Conservation (phyloP, 2,888 invertebrate genomes). For the Lypha dubia region DNA sequence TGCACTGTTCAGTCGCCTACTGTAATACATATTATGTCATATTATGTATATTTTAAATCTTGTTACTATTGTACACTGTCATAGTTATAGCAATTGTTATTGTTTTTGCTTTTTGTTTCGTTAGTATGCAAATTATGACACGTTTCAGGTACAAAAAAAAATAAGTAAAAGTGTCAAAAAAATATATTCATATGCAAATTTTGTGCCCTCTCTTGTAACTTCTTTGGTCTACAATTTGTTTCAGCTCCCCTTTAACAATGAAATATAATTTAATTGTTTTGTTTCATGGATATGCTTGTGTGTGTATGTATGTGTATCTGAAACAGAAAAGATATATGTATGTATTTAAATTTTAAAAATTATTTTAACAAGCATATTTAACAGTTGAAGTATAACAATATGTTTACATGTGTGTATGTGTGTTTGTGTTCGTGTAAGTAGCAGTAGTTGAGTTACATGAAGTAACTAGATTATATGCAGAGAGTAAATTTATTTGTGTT, state of each 20-base stretch:
- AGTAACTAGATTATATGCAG: slow-evolving; percentile 16
- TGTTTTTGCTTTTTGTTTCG: slow-evolving; percentile 29
- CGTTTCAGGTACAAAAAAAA: slow-evolving; percentile 67
- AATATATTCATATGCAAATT: slow-evolving; percentile 66
- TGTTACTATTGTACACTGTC: slow-evolving; percentile 40
- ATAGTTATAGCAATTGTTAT: slow-evolving; percentile 17
- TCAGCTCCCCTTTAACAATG: slow-evolving; percentile 9
- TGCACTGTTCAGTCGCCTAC: slow-evolving; percentile 15
- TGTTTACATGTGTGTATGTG: background rate
- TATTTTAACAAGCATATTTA: slow-evolving; percentile 57
- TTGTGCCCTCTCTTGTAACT: background rate
- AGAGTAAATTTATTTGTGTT: slow-evolving; percentile 22
- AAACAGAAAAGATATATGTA: slow-evolving; percentile 3
- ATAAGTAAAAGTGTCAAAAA: slow-evolving; percentile 71
- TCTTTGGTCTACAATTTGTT: background rate
- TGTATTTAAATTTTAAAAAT: slow-evolving; percentile 28
- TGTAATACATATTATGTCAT: slow-evolving; percentile 56
- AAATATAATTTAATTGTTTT: slow-evolving; percentile 56
- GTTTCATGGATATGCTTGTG: slow-evolving; percentile 19
- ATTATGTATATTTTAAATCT: slow-evolving; percentile 61
- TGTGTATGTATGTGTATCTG: background rate
- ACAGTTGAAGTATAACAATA: slow-evolving; percentile 40
- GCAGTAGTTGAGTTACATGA: background rate
- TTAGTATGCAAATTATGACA: slow-evolving; percentile 68
- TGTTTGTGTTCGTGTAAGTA: background rate